Evolutionary conservation across 2,113 vertebrate genomes (phyloP).

Genomic region (Elachura formosa): DNA sequence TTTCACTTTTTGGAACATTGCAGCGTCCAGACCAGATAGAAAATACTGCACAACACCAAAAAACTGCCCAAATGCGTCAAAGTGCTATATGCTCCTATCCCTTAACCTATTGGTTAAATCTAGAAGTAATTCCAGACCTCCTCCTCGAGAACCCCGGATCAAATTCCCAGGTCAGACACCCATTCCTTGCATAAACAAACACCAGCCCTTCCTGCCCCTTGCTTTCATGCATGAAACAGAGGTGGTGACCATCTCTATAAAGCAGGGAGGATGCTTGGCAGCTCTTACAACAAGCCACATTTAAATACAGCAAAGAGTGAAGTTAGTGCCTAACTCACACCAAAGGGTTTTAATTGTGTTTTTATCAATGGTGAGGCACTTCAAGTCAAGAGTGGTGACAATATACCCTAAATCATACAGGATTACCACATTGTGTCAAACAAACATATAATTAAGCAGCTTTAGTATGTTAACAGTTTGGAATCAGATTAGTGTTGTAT

Average conservation of each 20-base stretch:
- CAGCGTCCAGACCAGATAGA: neutral
- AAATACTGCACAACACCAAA: neutral
- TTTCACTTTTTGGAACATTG: neutral
- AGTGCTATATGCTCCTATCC: neutral
- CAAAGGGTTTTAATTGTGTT: neutral
- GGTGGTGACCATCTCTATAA: neutral
- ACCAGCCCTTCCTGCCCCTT: neutral
- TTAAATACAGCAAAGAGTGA: neutral
- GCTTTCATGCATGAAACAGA: neutral
- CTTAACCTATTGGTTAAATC: neutral
- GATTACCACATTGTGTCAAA: constrained; percentile 45
- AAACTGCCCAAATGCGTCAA: neutral
- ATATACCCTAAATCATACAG: constrained; percentile 33
- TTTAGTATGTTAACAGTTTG: constrained; percentile 62
- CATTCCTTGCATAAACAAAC: neutral
- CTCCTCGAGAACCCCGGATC: neutral
- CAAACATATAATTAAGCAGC: constrained; percentile 59
- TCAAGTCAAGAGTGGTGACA: constrained; percentile 23
- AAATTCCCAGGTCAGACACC: neutral
- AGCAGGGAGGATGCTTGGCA: neutral
- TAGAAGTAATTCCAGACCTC: neutral
- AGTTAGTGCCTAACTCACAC: neutral
- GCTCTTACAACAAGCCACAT: neutral
- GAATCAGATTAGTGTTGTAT: constrained; percentile 56
- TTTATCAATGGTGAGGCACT: neutral